phyloP scores from a whole-genome alignment of 2,888 invertebrate species.

The Cantharis lateralis region DNA sequence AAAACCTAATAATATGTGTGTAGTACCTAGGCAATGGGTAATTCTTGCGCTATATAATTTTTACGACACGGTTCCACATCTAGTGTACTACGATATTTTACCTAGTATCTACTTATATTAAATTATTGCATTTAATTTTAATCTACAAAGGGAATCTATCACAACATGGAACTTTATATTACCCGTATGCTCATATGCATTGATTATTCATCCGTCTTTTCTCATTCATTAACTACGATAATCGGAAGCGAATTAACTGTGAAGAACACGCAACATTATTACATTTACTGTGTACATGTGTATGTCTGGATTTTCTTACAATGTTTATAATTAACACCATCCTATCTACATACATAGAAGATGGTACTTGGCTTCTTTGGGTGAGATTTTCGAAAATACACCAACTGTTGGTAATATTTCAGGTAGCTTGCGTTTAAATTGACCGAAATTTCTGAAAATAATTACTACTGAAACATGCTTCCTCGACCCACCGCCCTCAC shows the following conservation, averaged over 20 bases:
- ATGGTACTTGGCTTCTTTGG: background rate
- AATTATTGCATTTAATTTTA: background rate
- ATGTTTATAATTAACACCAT: background rate
- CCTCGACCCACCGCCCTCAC: conserved; percentile 19
- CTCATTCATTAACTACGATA: background rate
- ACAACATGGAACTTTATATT: background rate
- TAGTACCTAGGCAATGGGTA: background rate
- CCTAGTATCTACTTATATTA: background rate
- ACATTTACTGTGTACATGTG: background rate
- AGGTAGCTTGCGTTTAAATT: background rate
- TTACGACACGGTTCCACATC: background rate
- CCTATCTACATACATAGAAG: background rate
- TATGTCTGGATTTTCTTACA: background rate
- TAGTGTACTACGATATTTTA: too few species aligned
- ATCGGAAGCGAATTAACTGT: background rate
- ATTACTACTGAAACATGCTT: background rate
- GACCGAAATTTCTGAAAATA: background rate
- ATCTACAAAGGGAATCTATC: background rate
- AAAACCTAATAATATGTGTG: background rate
- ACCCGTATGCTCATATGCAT: background rate
- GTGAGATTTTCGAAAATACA: background rate
- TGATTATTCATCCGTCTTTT: background rate
- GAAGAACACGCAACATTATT: background rate
- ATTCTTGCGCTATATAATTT: background rate
- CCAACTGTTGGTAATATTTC: background rate